These are phyloP conservation scores for Hyalella azteca DNA, from an alignment of 2,888 invertebrate genomes.

Conservation along the genomic window DNA sequence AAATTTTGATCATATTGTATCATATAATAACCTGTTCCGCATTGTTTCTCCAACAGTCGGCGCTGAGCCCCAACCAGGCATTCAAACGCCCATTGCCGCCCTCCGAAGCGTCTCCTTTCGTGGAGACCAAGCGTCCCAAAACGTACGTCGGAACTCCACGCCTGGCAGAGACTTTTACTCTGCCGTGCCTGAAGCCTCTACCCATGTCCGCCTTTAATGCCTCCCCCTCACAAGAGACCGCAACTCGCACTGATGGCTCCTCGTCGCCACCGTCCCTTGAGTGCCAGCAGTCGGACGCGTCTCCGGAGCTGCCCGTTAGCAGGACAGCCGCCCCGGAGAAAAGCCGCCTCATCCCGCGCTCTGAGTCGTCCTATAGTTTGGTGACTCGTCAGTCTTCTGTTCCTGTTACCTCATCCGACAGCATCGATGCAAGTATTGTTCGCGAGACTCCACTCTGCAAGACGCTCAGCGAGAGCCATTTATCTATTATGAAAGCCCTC, in stretches of 20 bases:
- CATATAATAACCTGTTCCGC: too few species aligned
- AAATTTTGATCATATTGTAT: too few species aligned
- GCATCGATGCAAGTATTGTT: neutral
- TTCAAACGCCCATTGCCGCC: constrained; percentile 53
- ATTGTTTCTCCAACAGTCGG: neutral
- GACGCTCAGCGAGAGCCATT: constrained; percentile 79
- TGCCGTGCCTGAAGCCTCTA: constrained; percentile 40
- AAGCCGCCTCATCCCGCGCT: neutral
- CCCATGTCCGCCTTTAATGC: neutral
- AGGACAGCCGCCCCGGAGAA: neutral
- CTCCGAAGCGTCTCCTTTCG: constrained; percentile 33
- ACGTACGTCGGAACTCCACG: neutral
- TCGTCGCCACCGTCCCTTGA: neutral
- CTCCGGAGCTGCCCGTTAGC: neutral
- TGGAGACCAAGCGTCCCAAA: constrained; percentile 42
- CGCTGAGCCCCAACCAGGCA: neutral
- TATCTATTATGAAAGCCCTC: constrained; percentile 74
- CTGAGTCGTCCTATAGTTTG: neutral
- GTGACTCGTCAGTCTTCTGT: constrained; percentile 22
- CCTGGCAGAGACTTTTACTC: constrained; percentile 43
- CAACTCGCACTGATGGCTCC: neutral
- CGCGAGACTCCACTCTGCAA: constrained; percentile 63
- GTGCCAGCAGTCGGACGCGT: constrained; percentile 7
- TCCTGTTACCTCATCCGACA: constrained; percentile 36
- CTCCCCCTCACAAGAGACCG: neutral